Evolutionary conservation across 2,113 vertebrate genomes (phyloP).

Genomic region (Campylomormyrus tamandua): DNA sequence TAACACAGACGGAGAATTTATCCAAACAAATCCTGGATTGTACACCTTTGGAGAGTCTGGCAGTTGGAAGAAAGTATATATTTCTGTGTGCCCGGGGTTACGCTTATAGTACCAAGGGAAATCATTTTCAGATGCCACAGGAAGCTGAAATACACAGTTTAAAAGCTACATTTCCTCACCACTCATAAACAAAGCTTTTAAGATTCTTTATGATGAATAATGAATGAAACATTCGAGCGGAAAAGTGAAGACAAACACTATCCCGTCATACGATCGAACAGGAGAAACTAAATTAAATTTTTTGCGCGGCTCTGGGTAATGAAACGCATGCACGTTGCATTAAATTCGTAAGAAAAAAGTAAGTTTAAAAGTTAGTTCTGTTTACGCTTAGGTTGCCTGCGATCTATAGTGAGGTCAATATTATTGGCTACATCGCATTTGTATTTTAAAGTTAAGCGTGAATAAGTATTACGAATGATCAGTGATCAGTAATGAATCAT

Average conservation of each 20-base stretch:
- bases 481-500: background rate
- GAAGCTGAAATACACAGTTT: conserved; percentile 51
- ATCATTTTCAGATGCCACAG: conserved; percentile 59
- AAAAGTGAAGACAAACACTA: conserved; percentile 19
- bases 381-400: background rate
- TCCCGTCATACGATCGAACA: conserved; percentile 8
- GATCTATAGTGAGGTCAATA: background rate
- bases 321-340: background rate
- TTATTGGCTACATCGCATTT: background rate
- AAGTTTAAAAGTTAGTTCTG: background rate
- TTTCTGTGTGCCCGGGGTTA: background rate
- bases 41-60: conserved; percentile 36
- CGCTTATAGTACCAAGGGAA: background rate
- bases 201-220: conserved; percentile 29
- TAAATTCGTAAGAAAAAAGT: background rate
- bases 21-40: conserved; percentile 47
- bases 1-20: conserved; percentile 46
- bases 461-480: background rate
- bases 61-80: conserved; percentile 38
- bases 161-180: conserved; percentile 51
- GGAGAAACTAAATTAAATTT: background rate
- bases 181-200: conserved; percentile 60
- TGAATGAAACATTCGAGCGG: conserved; percentile 19
- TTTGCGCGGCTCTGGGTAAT: background rate
- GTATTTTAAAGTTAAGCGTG: background rate